Conservation (phyloP, 2,888 invertebrate species). For the Margaritifera margaritifera region DNA sequence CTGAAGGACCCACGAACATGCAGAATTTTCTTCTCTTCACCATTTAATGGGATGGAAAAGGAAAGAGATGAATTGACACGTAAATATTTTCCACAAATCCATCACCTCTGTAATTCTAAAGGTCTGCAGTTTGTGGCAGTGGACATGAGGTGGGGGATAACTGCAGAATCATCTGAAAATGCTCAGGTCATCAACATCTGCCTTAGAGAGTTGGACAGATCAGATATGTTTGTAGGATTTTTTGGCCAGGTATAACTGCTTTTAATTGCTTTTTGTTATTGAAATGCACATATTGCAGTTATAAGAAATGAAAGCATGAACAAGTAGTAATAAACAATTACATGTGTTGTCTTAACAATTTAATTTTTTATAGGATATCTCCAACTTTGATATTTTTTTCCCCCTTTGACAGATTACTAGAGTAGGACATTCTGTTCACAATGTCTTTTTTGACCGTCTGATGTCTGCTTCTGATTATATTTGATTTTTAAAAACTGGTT, state of each 20-base stretch:
- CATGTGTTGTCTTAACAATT: too few species aligned
- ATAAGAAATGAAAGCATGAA: too few species aligned
- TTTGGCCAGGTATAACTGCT: slow-evolving; percentile 63
- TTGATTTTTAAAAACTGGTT: too few species aligned
- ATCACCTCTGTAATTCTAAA: slow-evolving; percentile 57
- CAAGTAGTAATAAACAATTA: too few species aligned
- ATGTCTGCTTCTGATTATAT: too few species aligned
- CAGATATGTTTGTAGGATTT: slow-evolving; percentile 69
- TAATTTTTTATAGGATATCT: too few species aligned
- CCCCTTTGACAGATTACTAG: too few species aligned
- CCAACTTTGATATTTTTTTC: too few species aligned
- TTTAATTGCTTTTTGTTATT: not conserved
- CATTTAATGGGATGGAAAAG: slow-evolving; percentile 72
- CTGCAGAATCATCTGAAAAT: slow-evolving; percentile 62
- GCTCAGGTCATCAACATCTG: slow-evolving; percentile 68
- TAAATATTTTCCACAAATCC: slow-evolving; percentile 65
- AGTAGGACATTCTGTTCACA: too few species aligned
- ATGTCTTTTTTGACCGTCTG: too few species aligned
- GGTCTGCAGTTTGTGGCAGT: slow-evolving; percentile 68
- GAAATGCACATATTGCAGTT: too few species aligned
- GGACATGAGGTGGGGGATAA: slow-evolving; percentile 71
- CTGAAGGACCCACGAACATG: slow-evolving; percentile 55
- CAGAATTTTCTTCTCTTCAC: slow-evolving; percentile 69
- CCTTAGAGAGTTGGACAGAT: slow-evolving; percentile 66
- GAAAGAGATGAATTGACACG: slow-evolving; percentile 69